These are phyloP conservation scores for Sympetrum striolatum DNA, from an alignment of 2,888 invertebrate species.

Conservation along the genomic window DNA sequence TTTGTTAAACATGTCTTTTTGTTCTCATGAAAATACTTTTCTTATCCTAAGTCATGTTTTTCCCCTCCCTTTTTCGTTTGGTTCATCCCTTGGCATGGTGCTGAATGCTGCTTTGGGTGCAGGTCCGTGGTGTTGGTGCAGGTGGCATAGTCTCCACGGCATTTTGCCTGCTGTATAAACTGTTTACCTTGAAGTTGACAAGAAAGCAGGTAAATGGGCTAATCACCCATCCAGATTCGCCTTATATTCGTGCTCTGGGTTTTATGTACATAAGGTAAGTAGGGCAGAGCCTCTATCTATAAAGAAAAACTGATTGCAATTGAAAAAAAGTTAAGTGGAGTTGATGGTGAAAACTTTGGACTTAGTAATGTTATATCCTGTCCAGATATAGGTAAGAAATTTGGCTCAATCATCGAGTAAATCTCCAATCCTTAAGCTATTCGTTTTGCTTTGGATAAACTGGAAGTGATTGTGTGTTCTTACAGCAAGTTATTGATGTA, in stretches of 20 bases:
- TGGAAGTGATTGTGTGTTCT: too few species aligned
- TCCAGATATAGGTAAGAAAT: not conserved
- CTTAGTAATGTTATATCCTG: not conserved
- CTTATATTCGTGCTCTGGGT: conserved; percentile 95
- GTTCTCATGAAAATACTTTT: not conserved
- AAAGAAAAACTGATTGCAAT: not conserved
- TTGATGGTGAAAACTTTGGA: not conserved
- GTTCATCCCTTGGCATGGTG: not conserved
- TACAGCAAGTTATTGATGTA: too few species aligned
- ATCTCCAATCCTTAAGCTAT: too few species aligned
- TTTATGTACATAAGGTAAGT: conserved; percentile 76
- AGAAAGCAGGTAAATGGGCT: conserved; percentile 96
- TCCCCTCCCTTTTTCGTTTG: not conserved
- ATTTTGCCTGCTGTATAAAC: conserved; percentile 97
- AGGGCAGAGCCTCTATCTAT: conserved; percentile 25
- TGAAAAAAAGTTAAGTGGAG: not conserved
- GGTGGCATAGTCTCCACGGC: conserved; percentile 99
- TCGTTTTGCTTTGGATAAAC: too few species aligned
- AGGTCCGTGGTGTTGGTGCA: conserved; percentile 98
- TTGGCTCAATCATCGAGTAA: not conserved
- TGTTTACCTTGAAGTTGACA: conserved; percentile 95
- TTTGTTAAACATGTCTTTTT: not conserved
- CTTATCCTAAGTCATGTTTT: not conserved
- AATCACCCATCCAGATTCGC: conserved; percentile 93
- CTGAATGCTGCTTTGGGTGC: conserved; percentile 48